Conservation (phyloP, 1,140 invertebrate genomes). For the Pseudachorutes palmiensis region DNA sequence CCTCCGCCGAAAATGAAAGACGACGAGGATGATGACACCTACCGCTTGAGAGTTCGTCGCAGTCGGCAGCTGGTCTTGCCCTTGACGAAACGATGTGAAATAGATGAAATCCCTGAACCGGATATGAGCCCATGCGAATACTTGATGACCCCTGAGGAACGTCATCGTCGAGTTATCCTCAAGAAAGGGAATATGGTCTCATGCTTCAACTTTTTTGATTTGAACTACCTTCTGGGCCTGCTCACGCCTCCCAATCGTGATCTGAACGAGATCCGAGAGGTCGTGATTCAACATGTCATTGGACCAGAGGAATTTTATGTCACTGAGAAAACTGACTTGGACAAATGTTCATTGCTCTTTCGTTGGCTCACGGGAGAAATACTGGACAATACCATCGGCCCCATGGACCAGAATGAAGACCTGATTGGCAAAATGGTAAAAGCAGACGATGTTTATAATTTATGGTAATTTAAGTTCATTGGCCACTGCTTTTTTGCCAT, state of each 20-base stretch:
- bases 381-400: no score
- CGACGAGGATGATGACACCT: no score
- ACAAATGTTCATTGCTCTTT: background rate
- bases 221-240: background rate
- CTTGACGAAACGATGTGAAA: no score
- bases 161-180: background rate
- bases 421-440: background rate
- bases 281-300: background rate
- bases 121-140: no score
- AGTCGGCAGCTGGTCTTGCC: no score
- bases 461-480: background rate
- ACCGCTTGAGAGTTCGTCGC: no score
- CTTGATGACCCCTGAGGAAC: no score
- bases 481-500: no score
- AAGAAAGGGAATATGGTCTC: background rate
- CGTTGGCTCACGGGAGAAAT: background rate
- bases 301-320: background rate
- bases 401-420: no score
- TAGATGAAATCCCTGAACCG: no score
- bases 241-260: background rate
- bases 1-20: no score
- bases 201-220: background rate
- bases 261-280: background rate
- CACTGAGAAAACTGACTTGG: background rate
- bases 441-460: background rate